Base-by-base conservation (phyloP, 2,113 vertebrate species). In the Tachysurus vachellii region DNA sequence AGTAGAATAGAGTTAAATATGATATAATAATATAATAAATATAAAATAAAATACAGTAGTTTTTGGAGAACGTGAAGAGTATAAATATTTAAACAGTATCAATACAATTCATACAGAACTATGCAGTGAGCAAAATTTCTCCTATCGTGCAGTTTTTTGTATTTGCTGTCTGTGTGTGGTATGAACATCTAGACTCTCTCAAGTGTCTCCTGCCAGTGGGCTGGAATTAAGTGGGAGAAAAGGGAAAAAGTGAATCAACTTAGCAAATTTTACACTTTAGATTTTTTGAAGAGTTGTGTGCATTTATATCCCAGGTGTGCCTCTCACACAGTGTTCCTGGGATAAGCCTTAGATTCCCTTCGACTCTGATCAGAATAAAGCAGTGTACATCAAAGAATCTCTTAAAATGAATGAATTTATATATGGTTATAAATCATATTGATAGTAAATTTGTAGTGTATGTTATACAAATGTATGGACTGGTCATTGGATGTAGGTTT, bases 311-410 rank as follows among this genome's bases (percentile, higher is more conserved):
- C 70, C 42, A 8, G 3, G 70, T 71, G 17, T 54, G 47, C 0
- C 21, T 53, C 5, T 2, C 2, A 6, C 50, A 23, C 47, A n/a
- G 1, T 17, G 12, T 54, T 77, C 75, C 47, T 59, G 9, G 19
- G 28, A 80, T 42, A 59, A 36, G 10, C 56, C 57, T 28, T 28
- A 80, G 28, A 57, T 57, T 0, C 28, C 23, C 54, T 3, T 7
- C 10, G 5, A 59, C 56, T 4, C 19, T 57, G 16, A 42, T 4
- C 31, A 82, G 19, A 36, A 17, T 6, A 64, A 82, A 62, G 2
- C 57, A 82, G 36, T 82, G 80, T 64, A 57, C 77, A 80, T 53
- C 6, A 57, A 80, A 80, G 7, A 54, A 80, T 80, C 28, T 54
- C n/a, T 28, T 1, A 80, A 36, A 36, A 62, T 44, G n/a, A 62